A percentile compares a stretch with the other conserved stretches of the same genome.
Conservation (phyloP, 2,888 invertebrate species). For the Zele albiditarsus region DNA sequence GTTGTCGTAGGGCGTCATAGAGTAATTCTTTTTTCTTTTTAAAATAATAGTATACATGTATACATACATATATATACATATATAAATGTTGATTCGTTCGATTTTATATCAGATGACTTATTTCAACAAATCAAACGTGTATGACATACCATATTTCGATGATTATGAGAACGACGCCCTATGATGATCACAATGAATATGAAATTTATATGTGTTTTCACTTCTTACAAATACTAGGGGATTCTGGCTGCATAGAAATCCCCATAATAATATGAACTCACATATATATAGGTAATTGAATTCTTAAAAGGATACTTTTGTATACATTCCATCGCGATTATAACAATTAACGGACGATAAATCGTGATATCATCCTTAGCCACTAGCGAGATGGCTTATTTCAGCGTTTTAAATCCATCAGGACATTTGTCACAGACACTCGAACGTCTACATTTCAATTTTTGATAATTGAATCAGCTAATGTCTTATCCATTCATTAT, state of each 20-base stretch:
- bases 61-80: not conserved
- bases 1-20: slow-evolving; percentile 40
- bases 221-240: not conserved
- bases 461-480: too few relatives aligned
- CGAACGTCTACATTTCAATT: not conserved
- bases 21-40: slow-evolving; percentile 18
- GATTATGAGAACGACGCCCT: not conserved
- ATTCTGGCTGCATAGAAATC: not conserved
- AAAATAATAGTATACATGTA: slow-evolving; percentile 12
- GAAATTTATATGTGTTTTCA: not conserved
- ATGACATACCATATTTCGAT: not conserved
- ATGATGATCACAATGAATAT: slow-evolving; percentile 21
- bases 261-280: not conserved
- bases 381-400: too few relatives aligned
- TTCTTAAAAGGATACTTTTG: slow-evolving; percentile 34
- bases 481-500: too few relatives aligned
- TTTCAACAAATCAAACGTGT: slow-evolving; percentile 14
- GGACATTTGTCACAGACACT: not conserved
- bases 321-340: not conserved
- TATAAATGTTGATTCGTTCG: too few relatives aligned
- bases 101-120: too few relatives aligned
- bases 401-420: too few relatives aligned
- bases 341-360: not conserved
- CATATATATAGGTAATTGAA: not conserved
- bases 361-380: not conserved